Percentiles rank a stretch among this genome's conserved stretches.
Conservation (phyloP, 53 echinoderm and acorn worm genomes). For the Hippasteria phrygiana region DNA sequence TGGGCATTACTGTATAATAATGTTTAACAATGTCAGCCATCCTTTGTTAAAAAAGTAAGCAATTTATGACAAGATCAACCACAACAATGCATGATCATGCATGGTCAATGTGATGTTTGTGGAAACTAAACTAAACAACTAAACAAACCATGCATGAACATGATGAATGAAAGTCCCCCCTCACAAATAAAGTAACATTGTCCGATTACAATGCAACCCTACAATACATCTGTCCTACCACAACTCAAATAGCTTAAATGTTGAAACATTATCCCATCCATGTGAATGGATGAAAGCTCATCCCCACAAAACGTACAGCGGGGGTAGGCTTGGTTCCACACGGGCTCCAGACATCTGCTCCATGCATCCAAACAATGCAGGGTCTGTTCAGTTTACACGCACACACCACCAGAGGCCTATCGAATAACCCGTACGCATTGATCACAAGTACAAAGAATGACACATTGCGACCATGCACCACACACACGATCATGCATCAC, state of each 20-base stretch:
- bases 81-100: too few relatives aligned
- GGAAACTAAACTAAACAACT: too few relatives aligned
- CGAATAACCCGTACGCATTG: constrained; percentile 26
- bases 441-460: constrained; percentile 14
- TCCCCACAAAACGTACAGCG: not conserved
- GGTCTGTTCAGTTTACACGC: not conserved
- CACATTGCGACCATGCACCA: not conserved
- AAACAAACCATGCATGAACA: too few relatives aligned
- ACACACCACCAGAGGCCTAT: not conserved
- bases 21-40: too few relatives aligned
- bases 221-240: not conserved
- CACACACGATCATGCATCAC: constrained; percentile 10
- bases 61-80: too few relatives aligned
- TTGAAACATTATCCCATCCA: constrained; percentile 1
- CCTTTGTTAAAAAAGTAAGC: too few relatives aligned
- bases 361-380: constrained; percentile 8
- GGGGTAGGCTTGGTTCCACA: not conserved
- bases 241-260: not conserved
- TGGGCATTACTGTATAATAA: too few relatives aligned
- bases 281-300: not conserved
- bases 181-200: too few relatives aligned
- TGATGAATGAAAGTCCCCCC: too few relatives aligned
- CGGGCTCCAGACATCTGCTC: not conserved
- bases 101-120: too few relatives aligned
- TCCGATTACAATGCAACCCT: not conserved